Conservation (phyloP, 1,140 invertebrate species). For the Thaumetopoea pityocampa region DNA sequence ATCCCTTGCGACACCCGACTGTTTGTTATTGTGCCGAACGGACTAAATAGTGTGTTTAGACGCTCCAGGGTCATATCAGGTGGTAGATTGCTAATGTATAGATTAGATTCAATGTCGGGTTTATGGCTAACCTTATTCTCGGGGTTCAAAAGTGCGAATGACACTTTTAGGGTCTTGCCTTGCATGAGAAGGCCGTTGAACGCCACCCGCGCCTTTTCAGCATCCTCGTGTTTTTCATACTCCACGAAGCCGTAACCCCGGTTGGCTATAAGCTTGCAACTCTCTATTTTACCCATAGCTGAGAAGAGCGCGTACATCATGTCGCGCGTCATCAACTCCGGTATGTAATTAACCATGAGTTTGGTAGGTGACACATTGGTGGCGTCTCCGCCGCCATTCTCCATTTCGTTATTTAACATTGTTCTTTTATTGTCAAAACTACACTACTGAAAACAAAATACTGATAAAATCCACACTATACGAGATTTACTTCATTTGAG, state of each 20-base stretch:
- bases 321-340: slow-evolving; percentile 72
- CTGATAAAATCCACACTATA: slow-evolving; percentile 62
- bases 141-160: slow-evolving; percentile 72
- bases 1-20: slow-evolving; percentile 71
- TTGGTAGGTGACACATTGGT: slow-evolving; percentile 75
- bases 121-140: slow-evolving; percentile 70
- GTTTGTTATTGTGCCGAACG: slow-evolving; percentile 67
- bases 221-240: slow-evolving; percentile 71
- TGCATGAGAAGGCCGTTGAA: slow-evolving; percentile 74
- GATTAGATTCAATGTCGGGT: slow-evolving; percentile 69
- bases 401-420: slow-evolving; percentile 69
- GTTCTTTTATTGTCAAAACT: slow-evolving; percentile 57
- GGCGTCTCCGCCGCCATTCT: slow-evolving; percentile 74
- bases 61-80: slow-evolving; percentile 70
- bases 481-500: slow-evolving; percentile 64
- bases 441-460: slow-evolving; percentile 71
- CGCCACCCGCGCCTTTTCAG: slow-evolving; percentile 68
- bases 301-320: slow-evolving; percentile 74
- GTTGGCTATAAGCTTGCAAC: slow-evolving; percentile 70
- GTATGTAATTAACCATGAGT: slow-evolving; percentile 76
- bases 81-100: slow-evolving; percentile 72
- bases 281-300: slow-evolving; percentile 71
- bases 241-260: slow-evolving; percentile 73
- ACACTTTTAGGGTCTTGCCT: slow-evolving; percentile 72
- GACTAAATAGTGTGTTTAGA: slow-evolving; percentile 60